Base-by-base conservation (phyloP, 1,140 invertebrate species). In the Glomeris maerens region DNA sequence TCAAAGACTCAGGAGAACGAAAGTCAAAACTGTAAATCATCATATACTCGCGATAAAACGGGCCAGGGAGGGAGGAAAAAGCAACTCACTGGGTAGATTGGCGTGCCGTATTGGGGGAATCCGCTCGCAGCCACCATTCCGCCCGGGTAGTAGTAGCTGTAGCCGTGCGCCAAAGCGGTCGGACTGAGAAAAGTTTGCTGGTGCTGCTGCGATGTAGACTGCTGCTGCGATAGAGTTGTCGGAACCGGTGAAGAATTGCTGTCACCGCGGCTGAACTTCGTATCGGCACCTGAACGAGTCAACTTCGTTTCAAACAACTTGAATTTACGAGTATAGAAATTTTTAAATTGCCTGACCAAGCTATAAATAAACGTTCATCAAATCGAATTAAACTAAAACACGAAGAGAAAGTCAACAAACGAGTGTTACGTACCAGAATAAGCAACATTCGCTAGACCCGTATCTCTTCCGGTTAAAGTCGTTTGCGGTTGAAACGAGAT, bases 181-280 rank as follows among this genome's bases (percentile, higher is more conserved):
- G 61, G 58, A 53, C 63, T 67, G 41, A 66, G 59, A 52, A 62
- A 65, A 5, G 64, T 59, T 47, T 66, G 62, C 27, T 63, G 62
- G 64, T 78, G 76, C 40, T 66, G 63, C 54, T 77, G 75, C 36
- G 75, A 73, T 48, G 70, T 71, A 59, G 70, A 72, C 67, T 76
- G 64, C 70, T 81, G 79, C 62, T 80, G 79, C 45, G 77, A 78
- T 67, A 80, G 72, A 55, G 78, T 80, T 48, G 79, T 78, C 50
- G 78, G 78, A 54, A 85, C 83, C 38, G 84, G 83, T 53, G 79
- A 81, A 49, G 83, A 81, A 68, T 85, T 85, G n/a, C n/a, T n/a
- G 66, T 82, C 83, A 64, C 88, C 85, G 50, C 80, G 79, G 60
- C 84, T 72, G 64, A 84, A 81, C 64, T 84, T 78, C 49, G 74